phyloP scores from a whole-genome alignment of 23 tunicate species.

The Ciona savignyi region DNA sequence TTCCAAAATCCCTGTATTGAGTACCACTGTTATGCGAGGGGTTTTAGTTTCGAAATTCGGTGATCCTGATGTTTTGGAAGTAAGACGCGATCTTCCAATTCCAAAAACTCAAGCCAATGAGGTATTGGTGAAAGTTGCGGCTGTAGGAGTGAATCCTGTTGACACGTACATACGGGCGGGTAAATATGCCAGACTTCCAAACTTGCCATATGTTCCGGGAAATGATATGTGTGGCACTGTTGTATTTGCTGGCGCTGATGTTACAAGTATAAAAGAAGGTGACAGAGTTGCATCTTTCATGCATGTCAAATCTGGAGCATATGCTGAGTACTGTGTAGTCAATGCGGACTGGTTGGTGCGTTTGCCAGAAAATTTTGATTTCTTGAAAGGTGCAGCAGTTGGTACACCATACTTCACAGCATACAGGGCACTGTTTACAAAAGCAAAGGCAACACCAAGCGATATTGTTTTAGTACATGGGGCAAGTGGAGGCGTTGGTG shows the following conservation, averaged over 20 bases:
- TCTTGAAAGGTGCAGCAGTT: slow-evolving; percentile 73
- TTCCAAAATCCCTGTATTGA: slow-evolving; percentile 4
- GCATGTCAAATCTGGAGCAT: slow-evolving; percentile 44
- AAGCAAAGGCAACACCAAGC: slow-evolving; percentile 61
- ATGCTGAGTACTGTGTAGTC: slow-evolving; percentile 71
- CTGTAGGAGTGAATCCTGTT: slow-evolving; percentile 82
- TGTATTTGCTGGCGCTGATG: slow-evolving; percentile 37
- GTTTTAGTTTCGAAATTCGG: slow-evolving; percentile 81
- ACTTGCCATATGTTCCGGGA: slow-evolving; percentile 76
- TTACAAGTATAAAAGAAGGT: slow-evolving; percentile 54
- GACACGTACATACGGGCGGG: slow-evolving; percentile 86
- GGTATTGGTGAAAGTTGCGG: slow-evolving; percentile 66
- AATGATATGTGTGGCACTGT: slow-evolving; percentile 75
- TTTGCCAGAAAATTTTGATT: slow-evolving; percentile 53
- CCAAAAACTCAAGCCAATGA: slow-evolving; percentile 45
- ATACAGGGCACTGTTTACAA: slow-evolving; percentile 60
- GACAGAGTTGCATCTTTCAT: slow-evolving; percentile 71
- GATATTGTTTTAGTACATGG: slow-evolving; percentile 75
- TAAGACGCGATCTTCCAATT: slow-evolving; percentile 52
- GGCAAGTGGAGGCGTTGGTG: slow-evolving; percentile 86
- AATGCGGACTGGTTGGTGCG: slow-evolving; percentile 30
- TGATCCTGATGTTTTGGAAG: slow-evolving; percentile 57
- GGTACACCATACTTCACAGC: slow-evolving; percentile 86
- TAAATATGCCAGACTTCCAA: slow-evolving; percentile 50
- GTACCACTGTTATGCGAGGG: slow-evolving; percentile 47